Percentiles rank a stretch among this genome's conserved stretches.
These are phyloP conservation scores for Cebus imitator DNA, from an alignment of 2,113 vertebrate species.

Conservation along the genomic window DNA sequence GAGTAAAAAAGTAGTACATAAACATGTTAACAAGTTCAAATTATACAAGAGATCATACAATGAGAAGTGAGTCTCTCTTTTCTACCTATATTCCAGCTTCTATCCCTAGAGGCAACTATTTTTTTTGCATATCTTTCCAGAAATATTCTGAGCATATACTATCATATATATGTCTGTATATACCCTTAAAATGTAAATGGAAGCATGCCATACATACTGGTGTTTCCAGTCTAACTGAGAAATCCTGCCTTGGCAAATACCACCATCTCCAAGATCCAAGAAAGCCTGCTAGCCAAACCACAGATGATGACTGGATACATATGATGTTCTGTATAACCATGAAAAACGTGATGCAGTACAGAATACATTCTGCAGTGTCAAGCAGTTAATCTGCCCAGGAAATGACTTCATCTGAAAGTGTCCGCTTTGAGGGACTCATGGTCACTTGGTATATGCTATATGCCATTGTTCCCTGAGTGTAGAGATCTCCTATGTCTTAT, in stretches of 20 bases:
- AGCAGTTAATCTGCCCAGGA: slow-evolving; percentile 43
- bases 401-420: slow-evolving; percentile 28
- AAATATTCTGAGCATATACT: slow-evolving; percentile 36
- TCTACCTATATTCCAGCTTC: neutral
- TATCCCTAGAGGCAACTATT: neutral
- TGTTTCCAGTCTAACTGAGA: slow-evolving; percentile 30
- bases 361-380: slow-evolving; percentile 44
- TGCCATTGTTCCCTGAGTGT: neutral
- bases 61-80: neutral
- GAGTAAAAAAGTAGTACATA: neutral
- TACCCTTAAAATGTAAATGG: neutral
- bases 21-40: neutral
- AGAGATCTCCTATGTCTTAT: neutral
- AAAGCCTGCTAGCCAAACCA: neutral
- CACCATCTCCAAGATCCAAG: neutral
- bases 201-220: slow-evolving; percentile 10
- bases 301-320: slow-evolving; percentile 30
- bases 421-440: slow-evolving; percentile 11
- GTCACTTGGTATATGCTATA: neutral
- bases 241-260: slow-evolving; percentile 45
- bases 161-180: neutral
- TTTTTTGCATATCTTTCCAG: neutral
- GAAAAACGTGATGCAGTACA: slow-evolving; percentile 40
- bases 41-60: neutral
- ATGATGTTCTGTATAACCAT: slow-evolving; percentile 16